Evolutionary conservation across 2,888 invertebrate genomes (phyloP), one percentile per base, ranked within the genome.

Genomic region (Gastracanthus pulcherrimus): DNA sequence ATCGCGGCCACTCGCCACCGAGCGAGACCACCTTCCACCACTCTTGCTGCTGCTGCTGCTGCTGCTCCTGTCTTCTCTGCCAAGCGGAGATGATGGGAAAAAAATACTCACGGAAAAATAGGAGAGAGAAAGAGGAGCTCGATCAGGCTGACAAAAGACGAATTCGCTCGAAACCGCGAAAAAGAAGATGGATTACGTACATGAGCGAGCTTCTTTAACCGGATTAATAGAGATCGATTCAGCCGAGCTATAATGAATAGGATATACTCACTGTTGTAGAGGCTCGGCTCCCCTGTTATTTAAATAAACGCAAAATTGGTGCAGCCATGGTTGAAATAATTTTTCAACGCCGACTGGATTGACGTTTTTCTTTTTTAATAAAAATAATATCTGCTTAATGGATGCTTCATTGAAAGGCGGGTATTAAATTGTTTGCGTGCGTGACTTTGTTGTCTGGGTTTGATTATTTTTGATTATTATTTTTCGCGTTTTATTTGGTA

Each of bases 1-100:
- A 84, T 82, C 82, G 76, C 80, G 71, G 76, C 70, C 76, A 76
- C 79, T 74, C 74, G 71, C 78, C 26, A 38, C n/a, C n/a, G 74
- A 74, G 41, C 4, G 38, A 66, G 51, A 64, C 51, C 62, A 9
- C n/a, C 29, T 23, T 4, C 23, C 48, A n/a, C n/a, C n/a, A n/a
- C n/a, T n/a, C 38, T 26, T 41, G n/a, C 41, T 19, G n/a, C 38
- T 16, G n/a, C 7, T 4, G 58, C 6, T 26, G 58, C 38, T n/a
- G 31, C 74, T n/a, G n/a, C n/a, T n/a, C n/a, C n/a, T n/a, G n/a
- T n/a, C n/a, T 19, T 62, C 62, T 62, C 62, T 7, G 4, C 62
- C 34, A 51, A 9, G 69, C 7, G 62, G 38, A 64, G 4, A 41
- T 29, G 38, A 4, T 7, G 29, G 41, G 70, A 23, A 48, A 36